Conservation (phyloP, 2,113 vertebrate species). For the Elachura formosa region DNA sequence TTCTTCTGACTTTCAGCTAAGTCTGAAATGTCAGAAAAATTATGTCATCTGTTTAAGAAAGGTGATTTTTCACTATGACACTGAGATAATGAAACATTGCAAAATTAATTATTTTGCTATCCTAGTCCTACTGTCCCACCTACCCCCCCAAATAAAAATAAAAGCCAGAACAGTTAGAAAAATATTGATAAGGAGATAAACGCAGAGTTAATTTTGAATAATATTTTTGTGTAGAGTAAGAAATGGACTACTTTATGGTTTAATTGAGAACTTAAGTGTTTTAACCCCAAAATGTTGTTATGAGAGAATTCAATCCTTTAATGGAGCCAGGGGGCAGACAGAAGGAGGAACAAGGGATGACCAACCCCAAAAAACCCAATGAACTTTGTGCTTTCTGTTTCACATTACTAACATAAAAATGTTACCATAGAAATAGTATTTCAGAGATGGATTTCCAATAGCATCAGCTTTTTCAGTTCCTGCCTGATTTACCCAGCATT, state of each 20-base stretch:
- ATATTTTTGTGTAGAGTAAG: background rate
- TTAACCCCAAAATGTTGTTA: background rate
- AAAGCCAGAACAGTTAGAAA: background rate
- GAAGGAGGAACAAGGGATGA: fast-evolving
- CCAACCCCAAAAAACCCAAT: background rate
- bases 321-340: fast-evolving
- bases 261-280: background rate
- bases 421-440: background rate
- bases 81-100: background rate
- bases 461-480: background rate
- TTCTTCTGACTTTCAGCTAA: background rate
- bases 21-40: conserved; percentile 1
- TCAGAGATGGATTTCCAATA: background rate
- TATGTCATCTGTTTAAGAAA: background rate
- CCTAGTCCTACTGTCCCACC: too few species aligned
- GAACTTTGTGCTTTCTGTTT: background rate
- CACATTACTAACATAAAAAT: background rate
- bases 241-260: background rate
- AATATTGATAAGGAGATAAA: background rate
- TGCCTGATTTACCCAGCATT: background rate
- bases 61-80: background rate
- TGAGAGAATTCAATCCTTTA: background rate
- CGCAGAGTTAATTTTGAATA: background rate
- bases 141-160: too few species aligned
- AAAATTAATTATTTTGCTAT: background rate